phyloP scores from a whole-genome alignment of 2,888 invertebrate genomes.

The Drymonia ruficornis region DNA sequence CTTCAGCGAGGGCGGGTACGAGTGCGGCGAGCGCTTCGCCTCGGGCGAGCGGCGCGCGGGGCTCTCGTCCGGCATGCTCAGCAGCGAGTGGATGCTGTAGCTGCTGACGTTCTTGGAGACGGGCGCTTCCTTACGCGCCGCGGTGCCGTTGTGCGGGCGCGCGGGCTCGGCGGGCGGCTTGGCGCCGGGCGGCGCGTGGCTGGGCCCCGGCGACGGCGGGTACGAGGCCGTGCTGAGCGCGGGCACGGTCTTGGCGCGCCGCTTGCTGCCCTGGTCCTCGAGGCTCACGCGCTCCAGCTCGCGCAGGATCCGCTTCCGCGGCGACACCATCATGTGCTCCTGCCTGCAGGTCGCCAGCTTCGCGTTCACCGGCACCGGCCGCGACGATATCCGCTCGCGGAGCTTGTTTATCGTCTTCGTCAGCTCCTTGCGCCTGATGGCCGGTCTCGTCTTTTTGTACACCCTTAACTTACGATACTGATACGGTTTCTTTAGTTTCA shows the following conservation, averaged over 20 bases:
- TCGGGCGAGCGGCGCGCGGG: slow-evolving; percentile 70
- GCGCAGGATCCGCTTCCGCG: slow-evolving; percentile 92
- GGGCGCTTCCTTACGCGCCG: slow-evolving; percentile 57
- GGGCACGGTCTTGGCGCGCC: slow-evolving; percentile 81
- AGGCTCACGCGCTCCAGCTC: slow-evolving; percentile 92
- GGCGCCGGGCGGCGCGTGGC: slow-evolving; percentile 38
- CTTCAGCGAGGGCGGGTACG: slow-evolving; percentile 64
- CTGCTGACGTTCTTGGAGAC: slow-evolving; percentile 86
- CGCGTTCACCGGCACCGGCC: slow-evolving; percentile 72
- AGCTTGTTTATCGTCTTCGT: slow-evolving; percentile 64
- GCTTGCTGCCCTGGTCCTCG: slow-evolving; percentile 87
- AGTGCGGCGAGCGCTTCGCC: slow-evolving; percentile 69
- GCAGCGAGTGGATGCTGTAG: slow-evolving; percentile 93
- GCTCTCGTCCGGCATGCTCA: slow-evolving; percentile 86
- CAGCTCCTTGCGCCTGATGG: slow-evolving; percentile 65
- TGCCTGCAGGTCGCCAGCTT: slow-evolving; percentile 76
- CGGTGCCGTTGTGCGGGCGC: slow-evolving; percentile 57
- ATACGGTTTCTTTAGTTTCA: slow-evolving; percentile 82
- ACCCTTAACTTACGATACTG: slow-evolving; percentile 80
- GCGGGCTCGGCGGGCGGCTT: slow-evolving; percentile 43
- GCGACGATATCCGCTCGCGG: slow-evolving; percentile 66
- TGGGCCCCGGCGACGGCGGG: slow-evolving; percentile 57
- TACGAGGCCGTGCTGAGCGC: slow-evolving; percentile 71
- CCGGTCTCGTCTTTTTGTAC: slow-evolving; percentile 73
- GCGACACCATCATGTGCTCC: slow-evolving; percentile 88